Percentiles rank a stretch among this genome's conserved stretches.
phyloP scores from a whole-genome alignment of 2,888 invertebrate species.

The Tenthredo notha region DNA sequence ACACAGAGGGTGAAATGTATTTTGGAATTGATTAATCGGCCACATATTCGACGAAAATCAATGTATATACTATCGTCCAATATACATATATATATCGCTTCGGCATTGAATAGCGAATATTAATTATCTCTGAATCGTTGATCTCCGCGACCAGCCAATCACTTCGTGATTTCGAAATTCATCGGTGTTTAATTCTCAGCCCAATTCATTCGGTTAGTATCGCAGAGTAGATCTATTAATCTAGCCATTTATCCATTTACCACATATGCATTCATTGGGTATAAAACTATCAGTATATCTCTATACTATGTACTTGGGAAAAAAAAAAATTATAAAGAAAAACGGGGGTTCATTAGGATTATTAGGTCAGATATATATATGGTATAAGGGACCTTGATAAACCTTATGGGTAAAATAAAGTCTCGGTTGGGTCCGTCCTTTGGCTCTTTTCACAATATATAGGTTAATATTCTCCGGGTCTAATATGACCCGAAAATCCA shows the following conservation, averaged over 20 bases:
- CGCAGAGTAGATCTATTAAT: neutral
- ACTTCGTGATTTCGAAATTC: neutral
- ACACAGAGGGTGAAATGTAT: neutral
- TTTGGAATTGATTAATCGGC: neutral
- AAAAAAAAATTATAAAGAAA: neutral
- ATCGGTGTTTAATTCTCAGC: constrained; percentile 8
- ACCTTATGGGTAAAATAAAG: neutral
- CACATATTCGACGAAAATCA: neutral
- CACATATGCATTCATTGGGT: neutral
- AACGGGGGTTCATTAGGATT: constrained; percentile 22
- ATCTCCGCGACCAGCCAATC: constrained; percentile 42
- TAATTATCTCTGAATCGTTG: constrained; percentile 33
- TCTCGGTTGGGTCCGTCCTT: neutral
- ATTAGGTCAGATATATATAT: neutral
- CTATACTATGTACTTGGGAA: neutral
- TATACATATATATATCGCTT: neutral
- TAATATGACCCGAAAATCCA: constrained; percentile 19
- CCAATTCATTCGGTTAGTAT: neutral
- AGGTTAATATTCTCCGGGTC: neutral
- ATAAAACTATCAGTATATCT: neutral
- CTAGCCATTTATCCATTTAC: neutral
- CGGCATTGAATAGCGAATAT: constrained; percentile 5
- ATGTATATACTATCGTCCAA: neutral
- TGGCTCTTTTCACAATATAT: neutral
- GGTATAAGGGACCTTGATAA: constrained; percentile 14